Conservation (phyloP, 2,797 vertebrate species). For the Pygocentrus nattereri region DNA sequence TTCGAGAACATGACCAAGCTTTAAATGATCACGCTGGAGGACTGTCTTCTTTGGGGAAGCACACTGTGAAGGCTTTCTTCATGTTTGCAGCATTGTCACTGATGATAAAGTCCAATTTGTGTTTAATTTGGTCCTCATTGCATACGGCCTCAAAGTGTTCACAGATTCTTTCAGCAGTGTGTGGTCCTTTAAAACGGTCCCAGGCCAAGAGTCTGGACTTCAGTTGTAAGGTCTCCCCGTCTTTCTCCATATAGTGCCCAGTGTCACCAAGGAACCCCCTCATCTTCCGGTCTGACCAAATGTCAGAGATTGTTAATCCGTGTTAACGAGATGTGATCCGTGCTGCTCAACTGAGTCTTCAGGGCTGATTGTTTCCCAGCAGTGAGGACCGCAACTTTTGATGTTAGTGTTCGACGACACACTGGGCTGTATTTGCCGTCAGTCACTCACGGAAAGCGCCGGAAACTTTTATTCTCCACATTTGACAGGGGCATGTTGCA, state of each 20-base stretch:
- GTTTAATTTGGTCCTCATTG: conserved; percentile 50
- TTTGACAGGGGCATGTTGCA: no score
- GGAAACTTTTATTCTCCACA: no score
- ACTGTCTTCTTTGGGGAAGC: no score
- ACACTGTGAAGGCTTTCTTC: conserved; percentile 56
- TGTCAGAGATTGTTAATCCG: no score
- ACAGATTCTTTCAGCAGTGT: conserved; percentile 45
- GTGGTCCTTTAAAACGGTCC: conserved; percentile 45
- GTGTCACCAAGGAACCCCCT: conserved; percentile 54
- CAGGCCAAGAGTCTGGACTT: conserved; percentile 51
- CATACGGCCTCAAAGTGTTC: conserved; percentile 52
- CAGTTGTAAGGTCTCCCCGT: conserved; percentile 33
- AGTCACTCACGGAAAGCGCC: no score
- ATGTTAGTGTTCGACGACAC: no score
- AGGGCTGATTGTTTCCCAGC: conserved; percentile 42
- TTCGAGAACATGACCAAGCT: conserved; percentile 49
- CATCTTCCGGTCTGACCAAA: conserved; percentile 55
- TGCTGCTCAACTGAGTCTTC: conserved; percentile 50
- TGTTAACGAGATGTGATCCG: conserved; percentile 56
- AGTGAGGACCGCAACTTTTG: background rate
- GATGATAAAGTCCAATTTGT: conserved; percentile 55
- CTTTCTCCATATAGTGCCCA: conserved; percentile 9
- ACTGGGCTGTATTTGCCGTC: no score
- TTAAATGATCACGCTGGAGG: no score
- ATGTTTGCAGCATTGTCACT: conserved; percentile 43